Percentiles rank a stretch among this genome's conserved stretches.
Evolutionary conservation across 2,888 invertebrate species (phyloP).

Genomic region (Sepiola atlantica): DNA sequence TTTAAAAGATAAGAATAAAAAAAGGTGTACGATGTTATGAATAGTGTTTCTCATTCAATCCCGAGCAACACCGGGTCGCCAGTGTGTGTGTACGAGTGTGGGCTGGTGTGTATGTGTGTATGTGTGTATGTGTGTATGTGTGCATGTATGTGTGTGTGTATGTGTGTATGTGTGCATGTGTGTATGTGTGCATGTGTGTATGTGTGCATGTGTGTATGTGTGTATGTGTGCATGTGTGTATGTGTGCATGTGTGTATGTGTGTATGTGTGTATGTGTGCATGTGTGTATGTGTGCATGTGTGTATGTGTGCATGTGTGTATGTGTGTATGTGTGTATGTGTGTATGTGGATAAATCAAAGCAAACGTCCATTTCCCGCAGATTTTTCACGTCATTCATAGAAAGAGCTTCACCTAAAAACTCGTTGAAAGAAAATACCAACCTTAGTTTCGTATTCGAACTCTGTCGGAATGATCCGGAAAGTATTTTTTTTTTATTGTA

Average conservation of each 20-base stretch:
- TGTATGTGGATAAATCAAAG: neutral
- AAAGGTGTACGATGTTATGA: no score
- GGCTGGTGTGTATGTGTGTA: no score
- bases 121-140: no score
- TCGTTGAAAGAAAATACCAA: neutral
- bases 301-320: neutral
- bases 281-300: neutral
- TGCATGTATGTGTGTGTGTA: neutral
- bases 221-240: no score
- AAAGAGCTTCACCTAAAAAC: neutral
- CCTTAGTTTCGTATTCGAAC: neutral
- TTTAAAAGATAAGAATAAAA: no score
- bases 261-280: no score
- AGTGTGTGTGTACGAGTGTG: neutral
- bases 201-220: neutral
- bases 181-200: neutral
- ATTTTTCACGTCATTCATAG: neutral
- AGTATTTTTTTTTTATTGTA: neutral
- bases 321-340: neutral
- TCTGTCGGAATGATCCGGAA: neutral
- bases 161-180: neutral
- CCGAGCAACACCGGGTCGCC: no score
- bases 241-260: no score
- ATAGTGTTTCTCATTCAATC: no score
- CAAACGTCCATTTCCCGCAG: neutral